Conservation (phyloP, 2,888 invertebrate genomes). For the Antheraea yamamai region DNA sequence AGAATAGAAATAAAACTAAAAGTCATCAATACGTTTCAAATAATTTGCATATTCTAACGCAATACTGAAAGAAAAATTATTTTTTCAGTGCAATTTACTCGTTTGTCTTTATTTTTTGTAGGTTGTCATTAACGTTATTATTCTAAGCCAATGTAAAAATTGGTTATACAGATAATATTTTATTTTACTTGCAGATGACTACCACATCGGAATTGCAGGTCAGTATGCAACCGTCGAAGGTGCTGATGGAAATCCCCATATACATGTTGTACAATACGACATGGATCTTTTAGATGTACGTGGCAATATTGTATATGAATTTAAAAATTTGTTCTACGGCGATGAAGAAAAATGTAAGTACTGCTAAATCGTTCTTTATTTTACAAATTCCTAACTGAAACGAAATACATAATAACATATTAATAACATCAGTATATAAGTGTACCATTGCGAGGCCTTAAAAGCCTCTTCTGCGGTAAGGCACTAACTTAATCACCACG, state of each 20-base stretch:
- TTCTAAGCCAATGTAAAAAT: no score
- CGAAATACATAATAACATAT: no score
- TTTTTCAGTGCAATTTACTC: no score
- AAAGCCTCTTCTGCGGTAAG: no score
- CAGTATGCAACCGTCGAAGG: not conserved
- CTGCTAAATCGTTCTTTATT: not conserved
- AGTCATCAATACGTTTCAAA: not conserved
- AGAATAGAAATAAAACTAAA: no score
- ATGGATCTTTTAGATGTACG: constrained; percentile 14
- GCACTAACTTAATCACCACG: no score
- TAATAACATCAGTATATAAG: no score
- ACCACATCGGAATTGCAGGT: constrained; percentile 15
- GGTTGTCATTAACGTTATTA: no score
- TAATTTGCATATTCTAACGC: not conserved
- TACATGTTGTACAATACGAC: constrained; percentile 4
- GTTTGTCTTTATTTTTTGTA: no score
- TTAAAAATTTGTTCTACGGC: constrained; percentile 27
- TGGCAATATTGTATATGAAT: constrained; percentile 20
- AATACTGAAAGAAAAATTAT: no score
- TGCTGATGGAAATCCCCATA: constrained; percentile 2
- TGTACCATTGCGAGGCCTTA: no score
- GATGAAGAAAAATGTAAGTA: constrained; percentile 30
- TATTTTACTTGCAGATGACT: constrained; percentile 12
- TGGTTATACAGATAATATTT: no score
- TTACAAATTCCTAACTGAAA: constrained; percentile 9